Evolutionary conservation across 92 coral and sea anemone genomes (phyloP).

Genomic region (Palythoa grandis): DNA sequence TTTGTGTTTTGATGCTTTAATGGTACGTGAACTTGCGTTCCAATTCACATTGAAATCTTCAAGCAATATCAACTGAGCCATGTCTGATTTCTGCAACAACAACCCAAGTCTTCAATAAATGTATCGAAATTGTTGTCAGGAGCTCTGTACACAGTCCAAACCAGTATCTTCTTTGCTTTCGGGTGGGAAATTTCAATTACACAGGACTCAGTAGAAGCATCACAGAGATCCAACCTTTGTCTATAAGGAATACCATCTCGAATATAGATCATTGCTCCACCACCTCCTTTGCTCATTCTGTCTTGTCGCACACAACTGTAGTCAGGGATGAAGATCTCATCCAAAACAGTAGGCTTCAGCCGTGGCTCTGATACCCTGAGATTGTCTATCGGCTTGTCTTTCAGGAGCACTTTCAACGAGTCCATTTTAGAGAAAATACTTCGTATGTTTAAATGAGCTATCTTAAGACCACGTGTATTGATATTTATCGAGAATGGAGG

Average conservation of each 20-base stretch:
- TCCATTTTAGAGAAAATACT: neutral
- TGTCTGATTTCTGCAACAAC: too few relatives aligned
- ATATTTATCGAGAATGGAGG: too few relatives aligned
- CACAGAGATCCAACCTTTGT: too few relatives aligned
- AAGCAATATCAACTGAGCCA: neutral
- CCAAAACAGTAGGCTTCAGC: too few relatives aligned
- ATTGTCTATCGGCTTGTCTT: too few relatives aligned
- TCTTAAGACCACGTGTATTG: neutral
- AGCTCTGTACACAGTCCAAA: too few relatives aligned
- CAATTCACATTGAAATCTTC: neutral
- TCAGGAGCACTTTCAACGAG: neutral
- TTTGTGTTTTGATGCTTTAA: neutral
- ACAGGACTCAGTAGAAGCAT: too few relatives aligned
- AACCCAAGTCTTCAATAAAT: too few relatives aligned
- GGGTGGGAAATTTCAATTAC: too few relatives aligned
- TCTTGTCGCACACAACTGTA: constrained; percentile 66
- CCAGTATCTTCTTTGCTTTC: too few relatives aligned
- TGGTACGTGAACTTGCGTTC: neutral
- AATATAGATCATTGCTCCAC: constrained; percentile 50
- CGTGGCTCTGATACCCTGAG: too few relatives aligned
- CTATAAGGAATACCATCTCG: constrained; percentile 61
- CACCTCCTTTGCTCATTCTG: constrained; percentile 48
- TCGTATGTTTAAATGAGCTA: neutral
- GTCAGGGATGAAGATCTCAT: constrained; percentile 47
- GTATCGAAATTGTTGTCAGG: too few relatives aligned